These are phyloP conservation scores for Pteruthius melanotis DNA, from an alignment of 2,113 vertebrate species.

Conservation along the genomic window DNA sequence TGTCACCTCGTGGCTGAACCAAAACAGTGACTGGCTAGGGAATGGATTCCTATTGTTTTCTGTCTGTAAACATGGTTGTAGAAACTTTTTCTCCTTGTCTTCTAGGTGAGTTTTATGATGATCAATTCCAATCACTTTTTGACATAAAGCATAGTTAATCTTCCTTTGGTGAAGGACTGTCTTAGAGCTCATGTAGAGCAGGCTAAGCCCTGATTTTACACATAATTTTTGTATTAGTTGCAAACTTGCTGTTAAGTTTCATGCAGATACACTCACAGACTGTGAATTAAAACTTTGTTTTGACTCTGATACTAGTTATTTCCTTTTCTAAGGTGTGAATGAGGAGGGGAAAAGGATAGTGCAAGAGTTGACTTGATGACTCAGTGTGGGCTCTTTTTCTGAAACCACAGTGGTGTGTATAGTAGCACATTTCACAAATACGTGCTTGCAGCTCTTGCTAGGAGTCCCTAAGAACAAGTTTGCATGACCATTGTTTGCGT, in stretches of 20 bases:
- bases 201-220: background rate
- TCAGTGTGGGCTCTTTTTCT: background rate
- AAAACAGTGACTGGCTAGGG: background rate
- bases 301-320: background rate
- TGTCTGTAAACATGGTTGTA: background rate
- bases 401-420: background rate
- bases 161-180: background rate
- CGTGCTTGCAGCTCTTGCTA: background rate
- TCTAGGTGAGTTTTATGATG: background rate
- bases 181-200: background rate
- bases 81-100: background rate
- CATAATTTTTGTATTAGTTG: background rate
- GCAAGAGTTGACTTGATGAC: background rate
- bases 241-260: background rate
- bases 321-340: conserved; percentile 23
- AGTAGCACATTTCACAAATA: background rate
- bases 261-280: background rate
- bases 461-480: background rate
- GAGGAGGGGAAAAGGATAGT: background rate
- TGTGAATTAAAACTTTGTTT: background rate
- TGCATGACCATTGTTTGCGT: background rate
- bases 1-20: background rate
- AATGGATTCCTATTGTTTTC: background rate
- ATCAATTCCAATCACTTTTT: background rate
- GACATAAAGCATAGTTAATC: background rate